Percentiles rank a stretch among this genome's conserved stretches.
phyloP scores from a whole-genome alignment of 1,140 invertebrate species.

The Drosophila athabasca region DNA sequence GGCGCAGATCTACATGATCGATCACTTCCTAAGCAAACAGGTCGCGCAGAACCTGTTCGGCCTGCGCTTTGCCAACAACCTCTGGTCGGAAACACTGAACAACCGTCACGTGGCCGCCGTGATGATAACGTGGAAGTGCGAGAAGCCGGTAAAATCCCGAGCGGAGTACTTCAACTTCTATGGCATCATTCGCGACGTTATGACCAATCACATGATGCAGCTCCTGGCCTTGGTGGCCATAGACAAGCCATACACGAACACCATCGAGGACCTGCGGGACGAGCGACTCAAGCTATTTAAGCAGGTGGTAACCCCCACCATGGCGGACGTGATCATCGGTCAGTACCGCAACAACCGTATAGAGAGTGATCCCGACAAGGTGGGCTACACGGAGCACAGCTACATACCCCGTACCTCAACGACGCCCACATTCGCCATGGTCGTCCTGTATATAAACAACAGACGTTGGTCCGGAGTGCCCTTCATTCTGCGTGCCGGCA shows the following conservation, averaged over 20 bases:
- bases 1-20: slow-evolving; percentile 68
- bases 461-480: slow-evolving; percentile 64
- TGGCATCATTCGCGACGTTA: slow-evolving; percentile 65
- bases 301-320: slow-evolving; percentile 37
- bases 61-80: slow-evolving; percentile 52
- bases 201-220: slow-evolving; percentile 70
- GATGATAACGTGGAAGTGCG: slow-evolving; percentile 64
- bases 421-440: slow-evolving; percentile 63
- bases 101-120: slow-evolving; percentile 55
- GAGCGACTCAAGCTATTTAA: slow-evolving; percentile 54
- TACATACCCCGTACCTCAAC: slow-evolving; percentile 61
- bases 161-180: slow-evolving; percentile 61
- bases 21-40: slow-evolving; percentile 53
- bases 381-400: slow-evolving; percentile 60
- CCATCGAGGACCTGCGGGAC: slow-evolving; percentile 48
- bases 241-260: slow-evolving; percentile 57
- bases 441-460: slow-evolving; percentile 42
- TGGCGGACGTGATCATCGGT: slow-evolving; percentile 53
- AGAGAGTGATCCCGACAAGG: slow-evolving; percentile 52
- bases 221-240: slow-evolving; percentile 55
- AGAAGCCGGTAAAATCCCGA: slow-evolving; percentile 31
- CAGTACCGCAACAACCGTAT: slow-evolving; percentile 62
- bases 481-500: slow-evolving; percentile 64
- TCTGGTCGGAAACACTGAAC: slow-evolving; percentile 61
- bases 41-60: slow-evolving; percentile 58